phyloP scores from a whole-genome alignment of 1,140 invertebrate genomes.

The Drosophila albomicans region DNA sequence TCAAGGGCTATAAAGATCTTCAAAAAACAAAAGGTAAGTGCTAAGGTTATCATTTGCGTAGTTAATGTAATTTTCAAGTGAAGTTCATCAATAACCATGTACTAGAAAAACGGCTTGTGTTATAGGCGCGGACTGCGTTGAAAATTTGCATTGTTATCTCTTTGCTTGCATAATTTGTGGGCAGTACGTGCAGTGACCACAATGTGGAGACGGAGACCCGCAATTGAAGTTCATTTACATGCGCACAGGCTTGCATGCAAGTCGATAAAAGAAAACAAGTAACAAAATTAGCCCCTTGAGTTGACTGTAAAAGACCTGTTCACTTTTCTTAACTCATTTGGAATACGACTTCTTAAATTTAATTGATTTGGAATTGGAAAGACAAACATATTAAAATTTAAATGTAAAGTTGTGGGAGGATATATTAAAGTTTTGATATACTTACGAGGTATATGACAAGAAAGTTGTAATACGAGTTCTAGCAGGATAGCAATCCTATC shows the following conservation, averaged over 20 bases:
- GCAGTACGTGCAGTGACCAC: conserved; percentile 31
- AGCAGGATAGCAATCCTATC: too few species aligned
- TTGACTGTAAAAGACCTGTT: too few species aligned
- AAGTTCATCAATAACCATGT: conserved; percentile 3
- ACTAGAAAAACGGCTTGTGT: conserved; percentile 25
- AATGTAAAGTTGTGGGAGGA: too few species aligned
- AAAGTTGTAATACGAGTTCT: too few species aligned
- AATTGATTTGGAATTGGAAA: too few species aligned
- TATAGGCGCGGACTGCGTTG: neutral
- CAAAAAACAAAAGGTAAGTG: neutral
- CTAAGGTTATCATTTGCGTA: conserved; percentile 20
- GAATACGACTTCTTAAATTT: too few species aligned
- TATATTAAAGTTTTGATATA: too few species aligned
- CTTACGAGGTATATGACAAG: too few species aligned
- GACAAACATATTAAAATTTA: too few species aligned
- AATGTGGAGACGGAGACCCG: neutral
- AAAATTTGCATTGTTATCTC: conserved; percentile 30
- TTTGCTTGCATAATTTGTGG: conserved; percentile 42
- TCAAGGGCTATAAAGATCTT: neutral
- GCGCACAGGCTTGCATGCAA: conserved; percentile 10
- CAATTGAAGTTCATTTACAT: conserved; percentile 56
- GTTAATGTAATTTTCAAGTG: conserved; percentile 3
- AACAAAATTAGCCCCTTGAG: too few species aligned
- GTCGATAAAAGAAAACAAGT: conserved; percentile 16
- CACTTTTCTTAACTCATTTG: too few species aligned